Evolutionary conservation across 2,888 invertebrate genomes (phyloP).

Genomic region (Cheilosia impressa): DNA sequence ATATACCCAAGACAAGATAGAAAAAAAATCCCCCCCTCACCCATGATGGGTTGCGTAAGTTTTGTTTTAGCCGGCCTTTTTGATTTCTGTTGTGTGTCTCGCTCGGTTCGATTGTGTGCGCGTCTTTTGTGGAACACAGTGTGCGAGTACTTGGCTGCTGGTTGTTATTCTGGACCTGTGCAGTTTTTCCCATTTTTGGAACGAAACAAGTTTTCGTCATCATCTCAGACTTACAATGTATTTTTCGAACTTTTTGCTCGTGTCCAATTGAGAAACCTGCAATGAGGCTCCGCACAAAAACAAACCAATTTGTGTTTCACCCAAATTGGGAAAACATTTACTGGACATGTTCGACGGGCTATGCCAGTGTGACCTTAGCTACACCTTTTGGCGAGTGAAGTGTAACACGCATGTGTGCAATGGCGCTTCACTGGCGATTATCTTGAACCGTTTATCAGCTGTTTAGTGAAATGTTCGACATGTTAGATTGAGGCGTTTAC

Average conservation of each 20-base stretch:
- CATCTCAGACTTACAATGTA: slow-evolving; percentile 3
- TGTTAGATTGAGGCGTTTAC: slow-evolving; percentile 14
- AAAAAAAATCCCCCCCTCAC: neutral
- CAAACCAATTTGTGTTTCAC: slow-evolving; percentile 7
- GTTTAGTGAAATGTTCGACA: slow-evolving; percentile 11
- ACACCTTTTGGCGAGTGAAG: slow-evolving; percentile 24
- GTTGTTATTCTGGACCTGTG: slow-evolving; percentile 15
- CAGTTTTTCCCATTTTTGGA: slow-evolving; percentile 32
- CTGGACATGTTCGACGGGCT: slow-evolving; percentile 15
- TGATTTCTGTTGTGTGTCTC: slow-evolving; percentile 1
- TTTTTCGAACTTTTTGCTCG: neutral
- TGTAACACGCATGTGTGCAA: neutral
- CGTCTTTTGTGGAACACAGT: slow-evolving; percentile 25
- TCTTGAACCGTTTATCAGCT: slow-evolving; percentile 24
- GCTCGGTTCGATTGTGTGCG: neutral
- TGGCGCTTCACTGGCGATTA: slow-evolving; percentile 26
- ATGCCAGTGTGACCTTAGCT: slow-evolving; percentile 23
- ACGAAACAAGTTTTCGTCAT: slow-evolving; percentile 29
- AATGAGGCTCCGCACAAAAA: neutral
- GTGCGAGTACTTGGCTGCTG: neutral
- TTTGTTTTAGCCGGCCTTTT: slow-evolving; percentile 17
- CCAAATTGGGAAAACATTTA: slow-evolving; percentile 31
- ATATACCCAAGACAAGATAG: slow-evolving; percentile 1
- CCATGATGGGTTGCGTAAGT: slow-evolving; percentile 23
- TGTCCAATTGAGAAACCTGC: slow-evolving; percentile 2